Base-by-base conservation (phyloP, 2,113 vertebrate species). In the Boulengeromyrus knoepffleri region DNA sequence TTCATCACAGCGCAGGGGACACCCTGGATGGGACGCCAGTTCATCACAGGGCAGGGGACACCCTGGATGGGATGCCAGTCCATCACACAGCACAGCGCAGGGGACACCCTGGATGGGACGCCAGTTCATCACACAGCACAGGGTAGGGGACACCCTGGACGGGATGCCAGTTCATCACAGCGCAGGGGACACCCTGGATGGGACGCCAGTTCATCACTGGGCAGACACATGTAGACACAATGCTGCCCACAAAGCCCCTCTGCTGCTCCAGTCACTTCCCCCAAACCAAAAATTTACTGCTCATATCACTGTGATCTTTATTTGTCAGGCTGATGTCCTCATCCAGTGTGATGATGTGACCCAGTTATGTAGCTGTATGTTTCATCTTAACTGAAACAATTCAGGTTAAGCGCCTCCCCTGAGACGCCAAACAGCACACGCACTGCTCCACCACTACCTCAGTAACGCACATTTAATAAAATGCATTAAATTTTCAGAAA, bases 341-440 rank as follows among this genome's bases (percentile, higher is more conserved):
- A 87, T 27, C 24, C 50, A 19, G 85, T 39, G 85, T 53, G 85
- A 56, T 19, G 15, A 39, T 5, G 85, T 56, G 50, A 53, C 85
- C 85, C 49, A 87, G 50, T 87, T 36, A 53, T 87, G 19, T 13
- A 31, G 27, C 50, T 39, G 50, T 13, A 86, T 31, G 31, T 47
- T 86, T 86, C 84, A 86, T 50, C 47, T 86, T 86, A 86, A 49
- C 84, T 50, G 84, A 86, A 86, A 47, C 84, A 50, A 86, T 86
- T 86, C 47, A 86, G 84, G 47, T 86, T 27, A 86, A 86, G 9
- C 84, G 10, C 50, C 84, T 86, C 84, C 45, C 46, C 84, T 6
- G 36, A 39, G 31, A 39, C 2, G 36, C 31, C 13, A 19, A 42
- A 1, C 74, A 42, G 47, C 84, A 50, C 31, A n/a, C 12, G 13